These are phyloP conservation scores for Orthonevra nobilis DNA, from an alignment of 2,888 invertebrate species.

Conservation along the genomic window DNA sequence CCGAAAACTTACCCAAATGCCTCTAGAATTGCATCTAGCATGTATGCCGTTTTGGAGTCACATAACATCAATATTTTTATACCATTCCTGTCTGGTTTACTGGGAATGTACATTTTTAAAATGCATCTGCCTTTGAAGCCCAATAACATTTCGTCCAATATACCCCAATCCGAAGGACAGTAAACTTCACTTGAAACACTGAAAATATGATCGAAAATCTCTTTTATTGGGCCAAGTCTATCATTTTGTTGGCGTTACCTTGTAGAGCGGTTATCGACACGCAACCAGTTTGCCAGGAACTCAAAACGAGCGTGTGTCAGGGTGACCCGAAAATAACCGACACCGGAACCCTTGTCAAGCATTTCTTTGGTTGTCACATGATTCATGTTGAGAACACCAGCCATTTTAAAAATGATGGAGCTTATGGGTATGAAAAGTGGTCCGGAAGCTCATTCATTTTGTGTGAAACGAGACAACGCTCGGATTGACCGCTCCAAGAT, in stretches of 20 bases:
- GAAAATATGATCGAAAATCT: not conserved
- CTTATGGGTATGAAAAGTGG: no score
- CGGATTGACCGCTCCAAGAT: no score
- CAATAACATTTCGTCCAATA: not conserved
- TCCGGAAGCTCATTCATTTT: no score
- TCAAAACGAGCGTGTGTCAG: not conserved
- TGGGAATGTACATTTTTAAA: slow-evolving; percentile 1
- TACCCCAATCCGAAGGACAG: not conserved
- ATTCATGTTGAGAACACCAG: no score
- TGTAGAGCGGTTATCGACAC: no score
- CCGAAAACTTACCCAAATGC: not conserved
- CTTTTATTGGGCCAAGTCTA: not conserved
- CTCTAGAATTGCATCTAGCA: no score
- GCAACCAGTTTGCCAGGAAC: slow-evolving; percentile 6
- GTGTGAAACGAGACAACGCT: no score
- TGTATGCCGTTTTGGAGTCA: not conserved
- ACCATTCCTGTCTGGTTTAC: no score
- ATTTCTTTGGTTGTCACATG: not conserved
- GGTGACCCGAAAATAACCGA: not conserved
- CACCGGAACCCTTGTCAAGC: not conserved
- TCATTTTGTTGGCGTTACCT: not conserved
- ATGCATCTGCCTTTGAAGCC: not conserved
- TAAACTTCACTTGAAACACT: slow-evolving; percentile 2
- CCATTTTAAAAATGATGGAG: no score
- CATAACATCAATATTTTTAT: no score